Conservation (phyloP, 2,888 invertebrate species). For the Biston stratarius region DNA sequence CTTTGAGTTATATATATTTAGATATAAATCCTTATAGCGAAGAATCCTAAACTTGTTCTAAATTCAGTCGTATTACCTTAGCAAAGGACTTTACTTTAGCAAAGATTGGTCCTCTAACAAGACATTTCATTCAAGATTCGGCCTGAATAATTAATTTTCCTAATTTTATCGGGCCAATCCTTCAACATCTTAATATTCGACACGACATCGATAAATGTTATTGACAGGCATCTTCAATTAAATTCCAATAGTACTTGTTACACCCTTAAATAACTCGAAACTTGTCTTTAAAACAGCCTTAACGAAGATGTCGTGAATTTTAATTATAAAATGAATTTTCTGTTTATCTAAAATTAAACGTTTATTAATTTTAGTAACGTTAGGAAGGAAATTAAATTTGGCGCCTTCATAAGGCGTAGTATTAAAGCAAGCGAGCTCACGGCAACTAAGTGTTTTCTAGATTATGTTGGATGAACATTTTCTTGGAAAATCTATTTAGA, state of each 20-base stretch:
- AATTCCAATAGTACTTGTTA: conserved; percentile 13
- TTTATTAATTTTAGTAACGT: conserved; percentile 28
- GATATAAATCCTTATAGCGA: no score
- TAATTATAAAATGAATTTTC: conserved; percentile 17
- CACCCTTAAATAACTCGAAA: conserved; percentile 14
- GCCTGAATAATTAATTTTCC: background rate
- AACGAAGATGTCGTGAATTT: conserved; percentile 13
- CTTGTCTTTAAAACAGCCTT: conserved; percentile 8
- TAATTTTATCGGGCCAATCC: background rate
- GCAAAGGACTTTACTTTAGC: background rate
- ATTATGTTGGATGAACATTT: conserved; percentile 4
- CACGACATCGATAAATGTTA: conserved; percentile 14
- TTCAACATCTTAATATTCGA: background rate
- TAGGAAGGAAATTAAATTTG: conserved; percentile 22
- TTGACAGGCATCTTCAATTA: conserved; percentile 10
- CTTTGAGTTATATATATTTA: no score
- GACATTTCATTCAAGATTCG: background rate
- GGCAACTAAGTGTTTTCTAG: conserved; percentile 5
- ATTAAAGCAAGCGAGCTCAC: conserved; percentile 14
- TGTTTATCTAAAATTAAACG: conserved; percentile 11
- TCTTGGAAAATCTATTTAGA: background rate
- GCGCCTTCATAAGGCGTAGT: conserved; percentile 8
- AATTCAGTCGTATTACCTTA: no score
- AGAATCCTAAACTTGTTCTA: no score
- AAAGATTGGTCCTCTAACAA: background rate